Conservation (phyloP, 1,140 invertebrate species). For the Matsumurasca onukii region DNA sequence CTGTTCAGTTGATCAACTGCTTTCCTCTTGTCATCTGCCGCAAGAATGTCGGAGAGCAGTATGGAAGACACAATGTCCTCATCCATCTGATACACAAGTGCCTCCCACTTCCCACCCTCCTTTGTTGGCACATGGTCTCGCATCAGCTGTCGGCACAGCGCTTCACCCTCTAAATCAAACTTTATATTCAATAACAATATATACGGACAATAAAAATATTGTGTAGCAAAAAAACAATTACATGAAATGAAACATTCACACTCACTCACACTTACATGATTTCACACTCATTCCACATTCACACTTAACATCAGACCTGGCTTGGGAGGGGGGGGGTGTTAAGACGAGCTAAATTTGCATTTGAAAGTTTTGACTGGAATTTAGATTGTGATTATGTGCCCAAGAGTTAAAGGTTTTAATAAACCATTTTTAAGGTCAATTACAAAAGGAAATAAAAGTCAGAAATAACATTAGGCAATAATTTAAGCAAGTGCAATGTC, state of each 20-base stretch:
- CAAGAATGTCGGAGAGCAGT: background rate
- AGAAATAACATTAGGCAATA: too few species aligned
- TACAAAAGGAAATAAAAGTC: too few species aligned
- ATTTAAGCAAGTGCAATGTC: too few species aligned
- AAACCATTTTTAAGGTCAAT: too few species aligned
- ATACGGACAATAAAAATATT: background rate
- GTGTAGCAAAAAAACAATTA: background rate
- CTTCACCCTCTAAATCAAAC: background rate
- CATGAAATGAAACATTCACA: background rate
- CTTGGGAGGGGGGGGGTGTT: background rate
- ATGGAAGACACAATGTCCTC: background rate
- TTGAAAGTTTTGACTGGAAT: background rate
- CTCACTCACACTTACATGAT: too few species aligned
- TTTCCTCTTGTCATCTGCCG: constrained; percentile 20
- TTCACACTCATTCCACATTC: too few species aligned
- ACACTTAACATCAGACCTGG: too few species aligned
- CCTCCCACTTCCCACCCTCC: background rate
- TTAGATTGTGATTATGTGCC: too few species aligned
- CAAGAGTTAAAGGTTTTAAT: too few species aligned
- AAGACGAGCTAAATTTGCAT: background rate
- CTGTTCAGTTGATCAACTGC: constrained; percentile 34
- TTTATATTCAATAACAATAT: background rate
- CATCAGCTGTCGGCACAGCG: constrained; percentile 13
- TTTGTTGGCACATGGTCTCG: background rate
- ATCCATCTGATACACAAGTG: background rate